phyloP scores from a whole-genome alignment of 2,113 vertebrate genomes.

The Phaethornis superciliosus region DNA sequence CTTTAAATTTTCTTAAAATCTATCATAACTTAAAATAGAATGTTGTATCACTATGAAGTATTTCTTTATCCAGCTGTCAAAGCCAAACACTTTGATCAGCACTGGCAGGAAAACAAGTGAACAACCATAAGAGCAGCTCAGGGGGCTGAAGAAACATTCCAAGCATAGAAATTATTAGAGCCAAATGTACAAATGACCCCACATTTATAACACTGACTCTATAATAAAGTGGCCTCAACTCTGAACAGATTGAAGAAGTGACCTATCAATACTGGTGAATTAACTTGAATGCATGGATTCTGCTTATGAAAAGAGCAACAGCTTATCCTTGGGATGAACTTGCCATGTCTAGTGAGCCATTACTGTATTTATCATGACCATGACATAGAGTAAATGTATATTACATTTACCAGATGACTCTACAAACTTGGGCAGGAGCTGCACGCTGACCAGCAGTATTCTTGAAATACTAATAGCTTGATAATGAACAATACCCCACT shows the following conservation, averaged over 20 bases:
- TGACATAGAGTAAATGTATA: background rate
- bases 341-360: background rate
- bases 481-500: background rate
- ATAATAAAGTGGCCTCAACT: background rate
- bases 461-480: background rate
- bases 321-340: background rate
- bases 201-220: background rate
- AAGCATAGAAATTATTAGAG: background rate
- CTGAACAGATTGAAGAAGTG: background rate
- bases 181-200: background rate
- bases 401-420: background rate
- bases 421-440: background rate
- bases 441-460: background rate
- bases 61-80: slow-evolving; percentile 17
- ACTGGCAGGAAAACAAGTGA: slow-evolving; percentile 6
- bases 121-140: slow-evolving; percentile 6
- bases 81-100: slow-evolving; percentile 11
- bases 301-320: background rate
- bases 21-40: background rate
- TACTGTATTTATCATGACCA: background rate
- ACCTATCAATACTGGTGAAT: background rate
- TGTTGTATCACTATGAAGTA: background rate
- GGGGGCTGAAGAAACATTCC: slow-evolving; percentile 7
- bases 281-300: background rate
- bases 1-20: background rate